Evolutionary conservation across 1,140 invertebrate genomes (phyloP), one percentile per base, ranked within the genome.

Genomic region (Listronotus bonariensis): DNA sequence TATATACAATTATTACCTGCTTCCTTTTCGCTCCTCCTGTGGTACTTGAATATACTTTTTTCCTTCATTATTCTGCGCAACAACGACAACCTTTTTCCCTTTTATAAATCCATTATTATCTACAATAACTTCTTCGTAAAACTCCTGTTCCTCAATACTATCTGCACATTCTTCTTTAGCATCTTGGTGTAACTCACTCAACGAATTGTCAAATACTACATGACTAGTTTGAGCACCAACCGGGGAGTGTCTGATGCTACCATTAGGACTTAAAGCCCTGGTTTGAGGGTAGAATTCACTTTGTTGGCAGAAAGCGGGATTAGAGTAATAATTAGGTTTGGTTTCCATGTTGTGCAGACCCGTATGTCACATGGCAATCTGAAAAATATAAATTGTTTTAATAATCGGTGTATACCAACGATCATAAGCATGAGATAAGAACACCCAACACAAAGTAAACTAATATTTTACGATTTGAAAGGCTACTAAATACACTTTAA

Each of bases 241-340:
- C 11, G 77, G 77, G 0, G 76, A 71, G 53, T 76, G 72, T 43
- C 70, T 82, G 12, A 71, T 43, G 36, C 56, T 80, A 60, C 77
- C 75, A 64, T 73, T 72, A 1, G 76, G 67, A 70, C 76, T 76
- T 7, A 63, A 65, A 76, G 15, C 79, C 18, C 45, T 80, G 61
- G 83, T 77, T 10, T 74, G 77, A 70, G 80, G 81, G 12, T 80
- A 76, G 46, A 84, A 87, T 72, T 91, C 89, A 71, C 88, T 90
- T 77, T 90, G 86, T 12, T 86, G 84, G 74, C 88, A 90, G 70
- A 91, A 91, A 0, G 89, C 89, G 12, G 88, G 88, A 71, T 91
- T 91, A 1, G 87, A 87, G 72, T 91, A 90, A 69, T 87, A 78
- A 63, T 76, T 72, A 34, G 56, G 62, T 55, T 70, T 64, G 5